phyloP scores from a whole-genome alignment of 2,113 vertebrate species.

The Trematomus loennbergii region DNA sequence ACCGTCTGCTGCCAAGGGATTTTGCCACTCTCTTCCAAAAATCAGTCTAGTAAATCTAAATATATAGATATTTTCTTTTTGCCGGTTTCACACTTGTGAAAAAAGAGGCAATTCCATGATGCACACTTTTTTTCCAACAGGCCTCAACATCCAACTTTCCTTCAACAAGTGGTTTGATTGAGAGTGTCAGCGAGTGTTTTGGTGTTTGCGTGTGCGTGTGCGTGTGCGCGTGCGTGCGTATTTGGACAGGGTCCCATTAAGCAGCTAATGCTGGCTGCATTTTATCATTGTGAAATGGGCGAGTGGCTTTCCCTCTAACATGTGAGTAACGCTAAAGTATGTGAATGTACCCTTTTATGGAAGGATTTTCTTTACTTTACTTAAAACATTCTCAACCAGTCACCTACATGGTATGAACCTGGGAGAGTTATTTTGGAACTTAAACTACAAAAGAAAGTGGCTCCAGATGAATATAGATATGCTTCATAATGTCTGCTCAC shows the following conservation, averaged over 20 bases:
- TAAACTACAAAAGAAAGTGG: neutral
- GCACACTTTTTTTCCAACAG: slow-evolving; percentile 59
- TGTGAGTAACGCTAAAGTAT: slow-evolving; percentile 11
- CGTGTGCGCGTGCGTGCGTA: slow-evolving; percentile 7
- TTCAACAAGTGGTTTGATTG: slow-evolving; percentile 69
- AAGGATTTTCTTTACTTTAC: slow-evolving; percentile 7
- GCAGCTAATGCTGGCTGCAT: slow-evolving; percentile 50
- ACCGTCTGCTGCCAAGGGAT: slow-evolving; percentile 55
- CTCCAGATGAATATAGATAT: neutral
- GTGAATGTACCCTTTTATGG: neutral
- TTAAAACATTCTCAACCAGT: slow-evolving; percentile 10
- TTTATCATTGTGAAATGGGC: slow-evolving; percentile 43
- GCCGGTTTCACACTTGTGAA: slow-evolving; percentile 74
- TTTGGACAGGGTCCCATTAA: slow-evolving; percentile 45
- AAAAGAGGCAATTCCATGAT: slow-evolving; percentile 81
- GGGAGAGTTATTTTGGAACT: neutral
- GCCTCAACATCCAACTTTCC: slow-evolving; percentile 71
- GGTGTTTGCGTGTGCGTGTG: slow-evolving; percentile 15
- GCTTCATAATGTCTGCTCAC: neutral
- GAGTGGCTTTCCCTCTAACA: slow-evolving; percentile 13
- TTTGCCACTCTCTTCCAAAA: slow-evolving; percentile 68
- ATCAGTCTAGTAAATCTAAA: slow-evolving; percentile 81
- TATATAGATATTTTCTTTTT: slow-evolving; percentile 69
- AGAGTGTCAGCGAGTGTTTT: slow-evolving; percentile 52
- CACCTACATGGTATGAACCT: slow-evolving; percentile 1